phyloP scores from a whole-genome alignment of 2,797 vertebrate genomes.

The Ptychadena robeensis region DNA sequence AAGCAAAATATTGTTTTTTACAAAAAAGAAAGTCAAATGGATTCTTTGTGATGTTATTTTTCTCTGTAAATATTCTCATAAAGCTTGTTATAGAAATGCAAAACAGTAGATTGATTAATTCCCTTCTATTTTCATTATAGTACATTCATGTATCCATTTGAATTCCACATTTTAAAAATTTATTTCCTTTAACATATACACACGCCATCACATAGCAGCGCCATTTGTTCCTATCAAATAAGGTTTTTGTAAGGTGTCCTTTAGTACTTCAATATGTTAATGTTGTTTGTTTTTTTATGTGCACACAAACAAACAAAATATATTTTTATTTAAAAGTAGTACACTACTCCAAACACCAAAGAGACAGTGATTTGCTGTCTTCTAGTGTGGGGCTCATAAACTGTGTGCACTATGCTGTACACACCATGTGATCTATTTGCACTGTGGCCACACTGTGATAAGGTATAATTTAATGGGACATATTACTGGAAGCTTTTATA shows the following conservation, averaged over 20 bases:
- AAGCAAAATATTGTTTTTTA: not conserved
- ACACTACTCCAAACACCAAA: not conserved
- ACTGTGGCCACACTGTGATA: not conserved
- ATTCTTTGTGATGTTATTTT: no score
- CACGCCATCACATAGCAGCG: not conserved
- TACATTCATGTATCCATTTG: not conserved
- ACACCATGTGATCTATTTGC: not conserved
- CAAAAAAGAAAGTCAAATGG: no score
- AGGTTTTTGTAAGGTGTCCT: not conserved
- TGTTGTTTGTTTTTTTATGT: no score
- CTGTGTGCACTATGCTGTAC: not conserved
- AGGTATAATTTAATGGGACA: not conserved
- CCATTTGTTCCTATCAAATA: not conserved
- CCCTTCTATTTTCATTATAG: not conserved
- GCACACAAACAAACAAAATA: no score
- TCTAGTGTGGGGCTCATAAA: not conserved
- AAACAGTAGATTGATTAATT: not conserved
- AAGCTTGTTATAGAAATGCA: not conserved
- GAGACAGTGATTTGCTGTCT: not conserved
- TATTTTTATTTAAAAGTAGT: no score
- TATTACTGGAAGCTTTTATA: slow-evolving; percentile 7
- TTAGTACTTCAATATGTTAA: no score
- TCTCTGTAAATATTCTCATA: no score
- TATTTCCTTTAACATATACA: not conserved
- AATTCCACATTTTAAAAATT: not conserved